Percentiles rank a stretch among this genome's conserved stretches.
Conservation (phyloP, 1,140 invertebrate genomes). For the Nasonia giraulti region DNA sequence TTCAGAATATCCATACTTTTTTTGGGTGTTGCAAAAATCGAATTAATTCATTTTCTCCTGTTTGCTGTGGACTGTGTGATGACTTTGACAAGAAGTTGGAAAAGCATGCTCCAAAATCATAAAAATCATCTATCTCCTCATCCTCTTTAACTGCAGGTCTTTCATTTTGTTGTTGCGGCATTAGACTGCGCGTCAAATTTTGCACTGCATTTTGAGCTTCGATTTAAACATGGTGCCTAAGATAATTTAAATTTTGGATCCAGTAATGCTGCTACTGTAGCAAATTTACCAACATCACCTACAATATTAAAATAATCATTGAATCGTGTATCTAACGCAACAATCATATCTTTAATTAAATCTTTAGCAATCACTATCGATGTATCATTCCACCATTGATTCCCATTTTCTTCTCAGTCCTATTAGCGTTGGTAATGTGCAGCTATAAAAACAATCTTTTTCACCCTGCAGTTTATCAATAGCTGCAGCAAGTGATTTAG, state of each 20-base stretch:
- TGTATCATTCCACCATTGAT: no score
- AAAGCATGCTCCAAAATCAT: no score
- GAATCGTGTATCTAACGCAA: slow-evolving; percentile 43
- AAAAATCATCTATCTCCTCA: background rate
- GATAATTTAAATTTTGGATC: slow-evolving; percentile 54
- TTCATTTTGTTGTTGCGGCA: background rate
- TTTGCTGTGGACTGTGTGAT: no score
- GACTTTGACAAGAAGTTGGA: no score
- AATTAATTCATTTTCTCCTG: background rate
- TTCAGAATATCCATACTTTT: background rate
- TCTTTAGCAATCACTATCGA: no score
- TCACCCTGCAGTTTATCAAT: no score
- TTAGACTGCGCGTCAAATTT: background rate
- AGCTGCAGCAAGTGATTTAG: no score
- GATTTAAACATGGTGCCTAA: slow-evolving; percentile 45
- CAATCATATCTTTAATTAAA: no score
- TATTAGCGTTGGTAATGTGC: slow-evolving; percentile 49
- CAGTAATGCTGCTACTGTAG: slow-evolving; percentile 48
- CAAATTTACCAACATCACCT: slow-evolving; percentile 25
- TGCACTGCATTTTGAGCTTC: slow-evolving; percentile 1
- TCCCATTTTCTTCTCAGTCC: slow-evolving; percentile 27
- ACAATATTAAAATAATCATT: slow-evolving; percentile 42
- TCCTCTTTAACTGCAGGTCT: background rate
- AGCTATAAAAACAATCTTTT: no score
- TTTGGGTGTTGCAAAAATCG: slow-evolving; percentile 11